Conservation (phyloP, 1,140 invertebrate genomes). For the Dufourea novaeangliae region DNA sequence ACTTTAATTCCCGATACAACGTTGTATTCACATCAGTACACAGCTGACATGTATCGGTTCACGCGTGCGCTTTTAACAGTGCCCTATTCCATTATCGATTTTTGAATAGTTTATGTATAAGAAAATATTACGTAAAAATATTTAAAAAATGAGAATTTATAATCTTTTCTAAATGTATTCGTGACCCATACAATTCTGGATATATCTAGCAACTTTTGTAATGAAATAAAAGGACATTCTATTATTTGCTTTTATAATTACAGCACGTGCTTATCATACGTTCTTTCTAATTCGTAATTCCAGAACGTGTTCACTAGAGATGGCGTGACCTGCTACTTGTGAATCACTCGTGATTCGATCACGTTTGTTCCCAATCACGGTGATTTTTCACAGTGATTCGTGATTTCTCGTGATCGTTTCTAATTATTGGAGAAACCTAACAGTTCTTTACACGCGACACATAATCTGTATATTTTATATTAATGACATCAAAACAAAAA, state of each 20-base stretch:
- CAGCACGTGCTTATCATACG: not conserved
- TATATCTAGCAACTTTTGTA: too few relatives aligned
- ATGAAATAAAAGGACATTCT: not conserved
- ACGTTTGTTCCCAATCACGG: too few relatives aligned
- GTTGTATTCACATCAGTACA: conserved; percentile 42
- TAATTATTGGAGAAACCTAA: too few relatives aligned
- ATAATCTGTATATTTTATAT: too few relatives aligned
- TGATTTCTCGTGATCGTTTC: too few relatives aligned
- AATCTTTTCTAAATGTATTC: not conserved
- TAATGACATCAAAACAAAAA: too few relatives aligned
- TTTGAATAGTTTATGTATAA: conserved; percentile 48
- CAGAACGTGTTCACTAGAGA: too few relatives aligned
- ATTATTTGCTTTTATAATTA: not conserved
- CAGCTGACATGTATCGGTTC: conserved; percentile 63
- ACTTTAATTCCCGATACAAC: conserved; percentile 35
- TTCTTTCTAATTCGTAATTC: conserved; percentile 14
- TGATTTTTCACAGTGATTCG: too few relatives aligned
- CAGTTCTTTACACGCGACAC: too few relatives aligned
- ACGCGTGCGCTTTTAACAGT: conserved; percentile 67
- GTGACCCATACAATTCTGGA: not conserved
- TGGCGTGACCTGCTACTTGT: too few relatives aligned
- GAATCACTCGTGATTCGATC: too few relatives aligned
- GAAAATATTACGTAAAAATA: conserved; percentile 44
- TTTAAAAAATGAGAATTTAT: conserved; percentile 16
- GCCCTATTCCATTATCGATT: conserved; percentile 65